Evolutionary conservation across 2,113 vertebrate species (phyloP).

Genomic region (Boulengeromyrus knoepffleri): DNA sequence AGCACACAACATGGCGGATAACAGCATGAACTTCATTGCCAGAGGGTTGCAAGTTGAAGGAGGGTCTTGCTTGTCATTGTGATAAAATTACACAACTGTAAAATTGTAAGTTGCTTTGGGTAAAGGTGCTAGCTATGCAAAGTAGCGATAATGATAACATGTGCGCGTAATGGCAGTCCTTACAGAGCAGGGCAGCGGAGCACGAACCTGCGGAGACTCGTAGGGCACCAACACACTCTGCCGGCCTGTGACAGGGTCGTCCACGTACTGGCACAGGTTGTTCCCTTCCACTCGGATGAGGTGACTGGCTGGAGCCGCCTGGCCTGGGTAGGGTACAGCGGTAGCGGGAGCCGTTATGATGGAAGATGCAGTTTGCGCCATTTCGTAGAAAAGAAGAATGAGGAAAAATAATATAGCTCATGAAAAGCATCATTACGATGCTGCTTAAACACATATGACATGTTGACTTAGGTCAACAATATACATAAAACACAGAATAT

Average conservation of each 20-base stretch:
- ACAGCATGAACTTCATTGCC: neutral
- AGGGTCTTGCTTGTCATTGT: neutral
- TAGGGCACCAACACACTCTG: slow-evolving; percentile 92
- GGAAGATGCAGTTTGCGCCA: neutral
- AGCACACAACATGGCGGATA: neutral
- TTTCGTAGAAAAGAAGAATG: neutral
- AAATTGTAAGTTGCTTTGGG: neutral
- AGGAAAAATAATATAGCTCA: neutral
- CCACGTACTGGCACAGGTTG: slow-evolving; percentile 88
- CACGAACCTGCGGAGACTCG: slow-evolving; percentile 84
- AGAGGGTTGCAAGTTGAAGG: neutral
- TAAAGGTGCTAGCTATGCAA: neutral
- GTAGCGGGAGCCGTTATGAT: neutral
- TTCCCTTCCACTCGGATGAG: slow-evolving; percentile 93
- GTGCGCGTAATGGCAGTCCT: neutral
- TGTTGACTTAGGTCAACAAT: neutral
- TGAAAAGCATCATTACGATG: neutral
- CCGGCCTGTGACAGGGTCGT: slow-evolving; percentile 84
- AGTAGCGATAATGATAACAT: neutral
- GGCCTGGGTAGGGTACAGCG: slow-evolving; percentile 58
- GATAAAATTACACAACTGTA: neutral
- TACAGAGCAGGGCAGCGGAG: neutral
- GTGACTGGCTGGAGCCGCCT: slow-evolving; percentile 87
- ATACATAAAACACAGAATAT: neutral
- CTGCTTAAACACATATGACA: neutral